Percentiles rank a stretch among this genome's conserved stretches.
Conservation (phyloP, 2,888 invertebrate genomes). For the Erebia palarica region DNA sequence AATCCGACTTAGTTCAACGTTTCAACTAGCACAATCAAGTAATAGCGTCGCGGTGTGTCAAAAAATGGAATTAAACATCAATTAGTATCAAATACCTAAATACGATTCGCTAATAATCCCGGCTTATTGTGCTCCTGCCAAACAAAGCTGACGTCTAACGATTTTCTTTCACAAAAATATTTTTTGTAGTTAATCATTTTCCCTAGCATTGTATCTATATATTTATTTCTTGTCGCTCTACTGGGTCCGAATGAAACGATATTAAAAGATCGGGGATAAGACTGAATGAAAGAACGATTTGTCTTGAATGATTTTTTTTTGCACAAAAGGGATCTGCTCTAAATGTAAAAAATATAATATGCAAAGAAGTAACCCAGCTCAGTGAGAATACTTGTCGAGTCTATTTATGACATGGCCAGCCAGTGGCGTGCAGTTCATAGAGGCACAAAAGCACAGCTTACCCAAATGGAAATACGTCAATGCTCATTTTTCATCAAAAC, state of each 20-base stretch:
- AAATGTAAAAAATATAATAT: too few relatives aligned
- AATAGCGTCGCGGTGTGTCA: neutral
- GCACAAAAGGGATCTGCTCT: neutral
- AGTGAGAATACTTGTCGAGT: too few relatives aligned
- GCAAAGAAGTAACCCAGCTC: too few relatives aligned
- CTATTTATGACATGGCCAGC: too few relatives aligned
- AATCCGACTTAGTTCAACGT: too few relatives aligned
- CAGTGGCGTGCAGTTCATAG: too few relatives aligned
- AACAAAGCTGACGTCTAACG: slow-evolving; percentile 41
- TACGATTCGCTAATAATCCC: slow-evolving; percentile 26
- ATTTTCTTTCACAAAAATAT: slow-evolving; percentile 49
- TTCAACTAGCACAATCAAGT: too few relatives aligned
- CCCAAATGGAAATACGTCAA: too few relatives aligned
- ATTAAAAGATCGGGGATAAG: slow-evolving; percentile 21
- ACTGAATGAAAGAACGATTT: slow-evolving; percentile 13
- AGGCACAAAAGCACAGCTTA: too few relatives aligned
- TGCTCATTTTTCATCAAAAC: too few relatives aligned
- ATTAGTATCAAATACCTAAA: slow-evolving; percentile 5
- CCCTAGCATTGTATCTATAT: slow-evolving; percentile 41
- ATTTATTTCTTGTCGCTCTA: slow-evolving; percentile 50
- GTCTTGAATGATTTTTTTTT: slow-evolving; percentile 6
- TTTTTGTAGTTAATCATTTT: slow-evolving; percentile 60
- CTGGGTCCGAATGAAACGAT: slow-evolving; percentile 50
- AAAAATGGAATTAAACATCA: slow-evolving; percentile 13
- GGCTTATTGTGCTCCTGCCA: slow-evolving; percentile 43